Conservation (phyloP, 1,140 invertebrate species). For the Kradibia gibbosae region DNA sequence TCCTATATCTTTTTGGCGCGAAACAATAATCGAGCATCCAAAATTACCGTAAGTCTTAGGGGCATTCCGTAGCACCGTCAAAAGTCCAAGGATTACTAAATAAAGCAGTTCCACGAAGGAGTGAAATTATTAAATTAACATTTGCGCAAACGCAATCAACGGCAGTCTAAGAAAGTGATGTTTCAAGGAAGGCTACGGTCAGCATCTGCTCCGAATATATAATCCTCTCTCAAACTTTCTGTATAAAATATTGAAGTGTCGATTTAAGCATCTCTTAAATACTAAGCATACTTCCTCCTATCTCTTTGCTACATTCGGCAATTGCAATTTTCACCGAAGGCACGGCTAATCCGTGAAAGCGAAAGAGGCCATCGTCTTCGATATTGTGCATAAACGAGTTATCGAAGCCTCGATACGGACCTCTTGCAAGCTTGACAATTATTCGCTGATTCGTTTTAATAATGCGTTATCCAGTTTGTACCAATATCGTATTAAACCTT, state of each 20-base stretch:
- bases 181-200: not conserved
- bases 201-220: slow-evolving; percentile 39
- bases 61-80: slow-evolving; percentile 20
- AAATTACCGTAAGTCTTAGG: slow-evolving; percentile 3
- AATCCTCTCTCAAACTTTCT: slow-evolving; percentile 23
- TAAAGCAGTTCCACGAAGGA: slow-evolving; percentile 16
- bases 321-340: slow-evolving; percentile 14
- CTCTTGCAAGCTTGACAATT: slow-evolving; percentile 18
- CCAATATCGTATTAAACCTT: not conserved
- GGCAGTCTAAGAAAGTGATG: slow-evolving; percentile 36
- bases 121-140: slow-evolving; percentile 31
- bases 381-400: not conserved
- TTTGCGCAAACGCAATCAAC: slow-evolving; percentile 39
- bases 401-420: not conserved
- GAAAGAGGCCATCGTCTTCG: not conserved
- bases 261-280: slow-evolving; percentile 26
- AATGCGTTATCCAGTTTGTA: not conserved
- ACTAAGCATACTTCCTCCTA: slow-evolving; percentile 7
- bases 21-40: slow-evolving; percentile 10
- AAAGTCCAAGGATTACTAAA: slow-evolving; percentile 16
- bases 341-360: not conserved
- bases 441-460: not conserved
- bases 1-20: slow-evolving; percentile 29
- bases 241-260: slow-evolving; percentile 17
- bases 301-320: not conserved